Base-by-base conservation (phyloP, 2,797 vertebrate species). In the Argya squamiceps region DNA sequence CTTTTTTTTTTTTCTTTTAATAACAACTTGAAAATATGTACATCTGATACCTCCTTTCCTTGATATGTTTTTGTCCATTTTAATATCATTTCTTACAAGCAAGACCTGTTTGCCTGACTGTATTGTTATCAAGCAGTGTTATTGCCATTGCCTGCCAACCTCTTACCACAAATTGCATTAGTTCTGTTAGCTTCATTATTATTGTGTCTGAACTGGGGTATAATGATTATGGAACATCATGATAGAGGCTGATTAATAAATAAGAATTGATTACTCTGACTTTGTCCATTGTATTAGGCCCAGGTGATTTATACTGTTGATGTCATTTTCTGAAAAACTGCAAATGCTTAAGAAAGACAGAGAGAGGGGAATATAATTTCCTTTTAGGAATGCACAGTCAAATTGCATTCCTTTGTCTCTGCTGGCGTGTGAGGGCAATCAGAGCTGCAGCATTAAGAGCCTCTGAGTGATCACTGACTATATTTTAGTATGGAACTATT, bases 171-270 rank as follows among this genome's bases (percentile, higher is more conserved):
- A 96, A 96, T 97, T 64, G 23, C 84, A 88, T 96, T 97, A 95
- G 67, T 93, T 83, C 81, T 95, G 89, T 94, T 94, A 77, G 63
- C 81, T 96, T 97, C 93, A 83, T 97, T 97, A 97, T 96, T 91
- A 89, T 82, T 92, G 94, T 95, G 94, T 96, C 96, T 95, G 89
- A 96, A 93, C 93, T 59, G 75, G 62, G 92, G 36, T 89, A 16
- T 96, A 96, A 94, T 96, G 84, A 86, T 96, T 97, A 91, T 92
- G 63, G 90, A 97, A 97, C 84, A 93, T 97, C 87, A 77, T 94
- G 84, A 88, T 85, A 87, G 26, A 62, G 41, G 82, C 91, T 96
- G 93, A 96, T 97, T 96, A 96, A 93, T 97, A 97, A 97, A 96
- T 95, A 91, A 94, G 84, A 97, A 97, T 96, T 89, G 92, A 96